phyloP scores from a whole-genome alignment of 2,113 vertebrate genomes.

The Toxotes jaculatrix region DNA sequence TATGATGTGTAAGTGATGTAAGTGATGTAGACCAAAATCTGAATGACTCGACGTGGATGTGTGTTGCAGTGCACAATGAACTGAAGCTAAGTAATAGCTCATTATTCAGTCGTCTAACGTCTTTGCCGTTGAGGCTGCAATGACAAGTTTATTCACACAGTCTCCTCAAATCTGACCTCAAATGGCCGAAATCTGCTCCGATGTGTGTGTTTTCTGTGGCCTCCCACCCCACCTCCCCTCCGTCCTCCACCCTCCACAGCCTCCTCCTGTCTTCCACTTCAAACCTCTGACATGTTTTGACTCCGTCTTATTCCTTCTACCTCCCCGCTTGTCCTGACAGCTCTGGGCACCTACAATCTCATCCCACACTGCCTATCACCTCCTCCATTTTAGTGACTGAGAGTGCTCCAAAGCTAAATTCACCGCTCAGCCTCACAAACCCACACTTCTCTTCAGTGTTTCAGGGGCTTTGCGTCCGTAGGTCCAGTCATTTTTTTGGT shows the following conservation, averaged over 20 bases:
- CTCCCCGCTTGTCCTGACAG: conserved; percentile 55
- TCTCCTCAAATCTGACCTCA: conserved; percentile 23
- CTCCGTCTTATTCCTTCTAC: conserved; percentile 26
- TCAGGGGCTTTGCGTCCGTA: not conserved
- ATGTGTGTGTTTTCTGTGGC: not conserved
- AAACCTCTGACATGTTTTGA: conserved; percentile 63
- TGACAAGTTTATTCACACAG: conserved; percentile 33
- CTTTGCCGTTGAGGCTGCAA: conserved; percentile 18
- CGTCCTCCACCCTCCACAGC: not conserved
- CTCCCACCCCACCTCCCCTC: not conserved
- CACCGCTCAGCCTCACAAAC: conserved; percentile 47
- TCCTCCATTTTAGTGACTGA: conserved; percentile 73
- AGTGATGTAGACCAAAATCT: not conserved
- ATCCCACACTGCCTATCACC: conserved; percentile 71
- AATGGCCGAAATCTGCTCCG: conserved; percentile 6
- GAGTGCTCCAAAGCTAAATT: conserved; percentile 55
- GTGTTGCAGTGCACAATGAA: not conserved
- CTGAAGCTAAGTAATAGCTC: not conserved
- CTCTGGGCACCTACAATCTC: conserved; percentile 67
- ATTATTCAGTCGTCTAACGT: not conserved
- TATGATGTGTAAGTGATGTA: conserved; percentile 11
- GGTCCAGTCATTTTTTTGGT: not conserved
- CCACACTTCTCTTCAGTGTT: conserved; percentile 51
- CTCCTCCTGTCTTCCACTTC: not conserved
- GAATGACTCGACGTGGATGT: not conserved